Conservation (phyloP, 2,888 invertebrate species). For the Drosophila neutralis region DNA sequence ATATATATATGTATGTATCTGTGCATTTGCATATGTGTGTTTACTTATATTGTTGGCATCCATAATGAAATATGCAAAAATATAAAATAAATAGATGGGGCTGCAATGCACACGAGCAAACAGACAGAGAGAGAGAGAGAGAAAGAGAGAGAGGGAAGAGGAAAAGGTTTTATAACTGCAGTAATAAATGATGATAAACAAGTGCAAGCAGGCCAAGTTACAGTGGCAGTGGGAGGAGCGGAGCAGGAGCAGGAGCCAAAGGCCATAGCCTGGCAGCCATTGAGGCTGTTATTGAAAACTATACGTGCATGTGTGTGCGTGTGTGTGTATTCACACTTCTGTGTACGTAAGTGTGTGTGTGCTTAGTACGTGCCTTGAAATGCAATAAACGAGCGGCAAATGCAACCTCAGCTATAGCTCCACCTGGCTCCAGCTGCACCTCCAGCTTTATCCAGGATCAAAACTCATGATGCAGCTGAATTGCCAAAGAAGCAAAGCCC, state of each 20-base stretch:
- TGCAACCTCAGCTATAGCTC: slow-evolving; percentile 50
- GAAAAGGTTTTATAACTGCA: slow-evolving; percentile 67
- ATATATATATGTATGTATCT: not conserved
- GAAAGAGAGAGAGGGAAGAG: slow-evolving; percentile 5
- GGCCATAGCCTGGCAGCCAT: slow-evolving; percentile 9
- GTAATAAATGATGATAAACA: slow-evolving; percentile 78
- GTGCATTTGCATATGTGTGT: slow-evolving; percentile 7
- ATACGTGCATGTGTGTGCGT: slow-evolving; percentile 17
- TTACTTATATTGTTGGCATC: slow-evolving; percentile 54
- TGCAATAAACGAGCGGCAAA: slow-evolving; percentile 64
- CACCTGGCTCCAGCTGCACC: slow-evolving; percentile 32
- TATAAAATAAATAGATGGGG: slow-evolving; percentile 50
- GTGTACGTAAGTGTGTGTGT: slow-evolving; percentile 23
- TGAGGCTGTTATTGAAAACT: slow-evolving; percentile 64
- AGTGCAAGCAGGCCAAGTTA: slow-evolving; percentile 70
- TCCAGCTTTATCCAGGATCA: slow-evolving; percentile 41
- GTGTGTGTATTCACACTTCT: slow-evolving; percentile 31
- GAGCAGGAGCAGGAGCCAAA: not conserved
- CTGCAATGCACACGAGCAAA: slow-evolving; percentile 57
- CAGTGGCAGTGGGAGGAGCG: slow-evolving; percentile 1
- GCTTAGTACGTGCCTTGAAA: slow-evolving; percentile 66
- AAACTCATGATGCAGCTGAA: slow-evolving; percentile 47
- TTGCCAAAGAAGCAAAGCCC: slow-evolving; percentile 12
- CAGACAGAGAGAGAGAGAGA: slow-evolving; percentile 29
- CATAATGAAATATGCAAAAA: slow-evolving; percentile 64